Evolutionary conservation across 2,797 vertebrate genomes (phyloP).

Genomic region (Capromys pilorides): DNA sequence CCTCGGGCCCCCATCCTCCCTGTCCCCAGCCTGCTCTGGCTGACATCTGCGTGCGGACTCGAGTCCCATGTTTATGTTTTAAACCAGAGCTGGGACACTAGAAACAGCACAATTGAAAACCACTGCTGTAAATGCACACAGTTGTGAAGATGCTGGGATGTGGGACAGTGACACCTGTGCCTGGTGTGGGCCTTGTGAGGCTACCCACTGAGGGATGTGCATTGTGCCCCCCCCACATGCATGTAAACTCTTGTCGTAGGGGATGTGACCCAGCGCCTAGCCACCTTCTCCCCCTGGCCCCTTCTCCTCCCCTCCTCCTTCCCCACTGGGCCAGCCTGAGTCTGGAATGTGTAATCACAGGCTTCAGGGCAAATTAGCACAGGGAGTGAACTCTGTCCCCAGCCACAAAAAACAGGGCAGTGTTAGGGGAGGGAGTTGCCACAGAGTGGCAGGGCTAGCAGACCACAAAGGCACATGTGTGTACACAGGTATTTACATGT

Average conservation of each 20-base stretch:
- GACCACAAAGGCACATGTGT: neutral
- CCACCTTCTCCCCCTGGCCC: neutral
- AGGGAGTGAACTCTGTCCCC: slow-evolving; percentile 55
- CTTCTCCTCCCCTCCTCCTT: neutral
- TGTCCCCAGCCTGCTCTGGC: accelerated
- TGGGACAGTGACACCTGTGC: neutral
- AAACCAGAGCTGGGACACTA: neutral
- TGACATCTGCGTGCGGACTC: neutral
- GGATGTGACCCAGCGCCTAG: neutral
- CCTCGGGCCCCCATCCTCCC: neutral
- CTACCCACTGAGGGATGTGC: accelerated
- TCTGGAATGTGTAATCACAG: slow-evolving; percentile 76
- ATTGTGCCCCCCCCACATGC: too few species aligned
- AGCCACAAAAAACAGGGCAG: slow-evolving; percentile 61
- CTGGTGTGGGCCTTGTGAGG: neutral
- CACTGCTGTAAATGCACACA: accelerated
- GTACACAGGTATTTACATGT: accelerated
- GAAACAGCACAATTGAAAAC: neutral
- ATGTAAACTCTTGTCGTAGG: accelerated
- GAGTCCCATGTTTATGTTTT: neutral
- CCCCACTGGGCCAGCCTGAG: neutral
- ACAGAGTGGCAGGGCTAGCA: neutral
- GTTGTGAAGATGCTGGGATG: accelerated
- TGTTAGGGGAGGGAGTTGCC: neutral
- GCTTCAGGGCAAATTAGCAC: slow-evolving; percentile 70